Evolutionary conservation across 64 coral and sea anemone species (phyloP).

Genomic region (Montipora foliosa): DNA sequence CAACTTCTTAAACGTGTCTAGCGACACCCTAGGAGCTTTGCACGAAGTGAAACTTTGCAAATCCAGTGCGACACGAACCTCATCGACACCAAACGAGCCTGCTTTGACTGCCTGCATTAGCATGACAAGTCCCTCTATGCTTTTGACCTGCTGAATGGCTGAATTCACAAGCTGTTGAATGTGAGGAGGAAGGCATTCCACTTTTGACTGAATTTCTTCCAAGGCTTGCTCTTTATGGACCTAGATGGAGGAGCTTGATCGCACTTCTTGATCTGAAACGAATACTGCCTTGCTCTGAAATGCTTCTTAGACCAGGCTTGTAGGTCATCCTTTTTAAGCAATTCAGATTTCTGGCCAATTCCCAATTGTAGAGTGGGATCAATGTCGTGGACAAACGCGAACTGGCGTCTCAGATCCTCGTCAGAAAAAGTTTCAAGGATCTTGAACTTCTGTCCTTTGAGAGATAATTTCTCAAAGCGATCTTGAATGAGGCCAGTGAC

Average conservation of each 20-base stretch:
- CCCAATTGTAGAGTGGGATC: constrained; percentile 38
- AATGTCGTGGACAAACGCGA: constrained; percentile 39
- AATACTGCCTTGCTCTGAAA: constrained; percentile 32
- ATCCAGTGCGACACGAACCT: no score
- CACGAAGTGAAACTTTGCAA: constrained; percentile 2
- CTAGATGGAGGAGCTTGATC: constrained; percentile 53
- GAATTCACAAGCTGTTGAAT: no score
- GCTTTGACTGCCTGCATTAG: neutral
- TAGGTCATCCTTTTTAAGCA: constrained; percentile 35
- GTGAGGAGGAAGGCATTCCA: no score
- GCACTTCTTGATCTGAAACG: constrained; percentile 58
- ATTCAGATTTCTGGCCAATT: constrained; percentile 31
- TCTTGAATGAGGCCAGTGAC: no score
- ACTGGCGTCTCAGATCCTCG: constrained; percentile 29
- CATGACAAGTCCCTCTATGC: no score
- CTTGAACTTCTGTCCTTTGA: constrained; percentile 12
- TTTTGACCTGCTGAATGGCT: no score
- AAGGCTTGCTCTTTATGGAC: neutral
- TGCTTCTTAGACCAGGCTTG: constrained; percentile 45
- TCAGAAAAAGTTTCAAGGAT: neutral
- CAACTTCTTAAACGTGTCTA: constrained; percentile 27
- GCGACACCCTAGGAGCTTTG: constrained; percentile 27
- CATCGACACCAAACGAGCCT: constrained; percentile 8
- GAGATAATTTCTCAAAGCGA: no score
- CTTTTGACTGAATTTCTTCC: no score